phyloP scores from a whole-genome alignment of 2,888 invertebrate species.

The Agrotis clavis region DNA sequence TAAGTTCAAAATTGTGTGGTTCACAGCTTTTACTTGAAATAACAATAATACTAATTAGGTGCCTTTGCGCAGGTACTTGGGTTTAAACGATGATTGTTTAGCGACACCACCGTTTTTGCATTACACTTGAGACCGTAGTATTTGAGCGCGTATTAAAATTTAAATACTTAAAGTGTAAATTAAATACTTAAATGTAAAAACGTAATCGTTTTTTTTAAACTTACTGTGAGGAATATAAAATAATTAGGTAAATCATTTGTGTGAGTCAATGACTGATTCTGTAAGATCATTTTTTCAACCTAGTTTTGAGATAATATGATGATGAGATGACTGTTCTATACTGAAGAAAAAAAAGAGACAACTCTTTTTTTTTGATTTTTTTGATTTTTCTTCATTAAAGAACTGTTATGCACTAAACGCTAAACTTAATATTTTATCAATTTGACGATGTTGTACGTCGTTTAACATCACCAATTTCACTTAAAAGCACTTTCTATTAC shows the following conservation, averaged over 20 bases:
- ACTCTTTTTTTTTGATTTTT: too few relatives aligned
- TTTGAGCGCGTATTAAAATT: constrained; percentile 25
- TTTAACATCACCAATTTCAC: background rate
- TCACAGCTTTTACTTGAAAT: constrained; percentile 11
- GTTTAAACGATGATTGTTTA: constrained; percentile 55
- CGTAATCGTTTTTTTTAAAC: constrained; percentile 19
- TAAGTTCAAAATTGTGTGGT: constrained; percentile 20
- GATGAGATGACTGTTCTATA: too few relatives aligned
- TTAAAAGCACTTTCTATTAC: background rate
- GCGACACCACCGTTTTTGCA: constrained; percentile 39
- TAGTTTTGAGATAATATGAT: background rate
- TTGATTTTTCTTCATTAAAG: too few relatives aligned
- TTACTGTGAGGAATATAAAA: background rate
- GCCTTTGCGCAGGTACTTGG: constrained; percentile 67
- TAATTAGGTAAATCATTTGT: background rate
- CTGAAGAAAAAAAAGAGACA: too few relatives aligned
- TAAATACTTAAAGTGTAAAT: constrained; percentile 15
- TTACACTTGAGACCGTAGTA: constrained; percentile 28
- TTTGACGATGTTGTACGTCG: background rate
- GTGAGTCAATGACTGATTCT: background rate
- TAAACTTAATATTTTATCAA: background rate
- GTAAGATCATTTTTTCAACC: background rate
- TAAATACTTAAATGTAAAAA: constrained; percentile 9
- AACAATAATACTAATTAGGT: constrained; percentile 63
- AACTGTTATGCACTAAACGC: too few relatives aligned